Conservation (phyloP, 2,797 vertebrate species). For the Perodicticus potto region DNA sequence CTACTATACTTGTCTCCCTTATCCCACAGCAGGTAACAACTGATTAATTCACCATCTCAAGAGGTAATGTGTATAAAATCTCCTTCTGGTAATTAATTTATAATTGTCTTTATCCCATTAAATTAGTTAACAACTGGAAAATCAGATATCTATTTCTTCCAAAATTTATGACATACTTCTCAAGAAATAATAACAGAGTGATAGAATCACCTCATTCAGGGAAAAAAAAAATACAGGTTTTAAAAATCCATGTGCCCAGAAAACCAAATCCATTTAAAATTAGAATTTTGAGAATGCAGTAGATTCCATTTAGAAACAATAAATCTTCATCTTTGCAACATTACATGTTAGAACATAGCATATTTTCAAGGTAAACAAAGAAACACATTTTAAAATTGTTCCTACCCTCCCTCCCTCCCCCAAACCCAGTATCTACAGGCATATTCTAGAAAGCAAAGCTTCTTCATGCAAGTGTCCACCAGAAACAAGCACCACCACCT, state of each 20-base stretch:
- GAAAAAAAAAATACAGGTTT: not conserved
- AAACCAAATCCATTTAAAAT: slow-evolving; percentile 48
- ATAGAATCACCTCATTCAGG: not conserved
- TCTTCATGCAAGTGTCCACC: slow-evolving; percentile 49
- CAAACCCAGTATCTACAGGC: not conserved
- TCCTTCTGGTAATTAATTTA: not conserved
- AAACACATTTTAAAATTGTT: slow-evolving; percentile 62
- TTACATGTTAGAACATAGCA: slow-evolving; percentile 77
- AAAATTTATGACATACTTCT: slow-evolving; percentile 57
- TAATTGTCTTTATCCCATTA: slow-evolving; percentile 41
- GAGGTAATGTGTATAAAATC: slow-evolving; percentile 59
- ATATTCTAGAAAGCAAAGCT: slow-evolving; percentile 84
- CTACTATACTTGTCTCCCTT: not conserved
- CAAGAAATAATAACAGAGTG: not conserved
- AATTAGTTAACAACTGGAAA: slow-evolving; percentile 27
- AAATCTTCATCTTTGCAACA: slow-evolving; percentile 76
- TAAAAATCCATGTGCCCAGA: not conserved
- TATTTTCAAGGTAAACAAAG: slow-evolving; percentile 67
- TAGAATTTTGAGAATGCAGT: slow-evolving; percentile 50
- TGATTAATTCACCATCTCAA: not conserved
- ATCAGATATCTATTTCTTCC: slow-evolving; percentile 25
- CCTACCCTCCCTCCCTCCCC: slow-evolving; percentile 15
- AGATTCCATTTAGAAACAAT: slow-evolving; percentile 43
- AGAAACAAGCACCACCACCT: slow-evolving; percentile 65
- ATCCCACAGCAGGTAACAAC: not conserved